phyloP scores from a whole-genome alignment of 2,888 invertebrate species.

The Sinhomidia bicolor region DNA sequence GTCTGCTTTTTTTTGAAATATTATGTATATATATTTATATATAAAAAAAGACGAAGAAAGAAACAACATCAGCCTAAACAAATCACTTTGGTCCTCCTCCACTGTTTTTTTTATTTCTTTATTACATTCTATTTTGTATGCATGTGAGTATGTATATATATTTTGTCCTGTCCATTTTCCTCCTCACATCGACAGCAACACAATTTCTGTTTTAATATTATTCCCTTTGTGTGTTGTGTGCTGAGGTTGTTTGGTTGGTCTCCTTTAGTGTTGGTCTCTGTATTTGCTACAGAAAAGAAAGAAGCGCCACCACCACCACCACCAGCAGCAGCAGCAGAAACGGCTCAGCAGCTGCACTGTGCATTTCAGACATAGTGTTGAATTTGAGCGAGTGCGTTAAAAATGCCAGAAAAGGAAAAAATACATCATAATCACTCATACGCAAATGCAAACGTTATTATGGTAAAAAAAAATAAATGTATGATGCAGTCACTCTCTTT shows the following conservation, averaged over 20 bases:
- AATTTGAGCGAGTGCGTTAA: constrained; percentile 13
- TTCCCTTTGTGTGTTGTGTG: too few species aligned
- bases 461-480: background rate
- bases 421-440: constrained; percentile 46
- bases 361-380: background rate
- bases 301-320: too few species aligned
- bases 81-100: constrained; percentile 24
- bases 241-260: too few species aligned
- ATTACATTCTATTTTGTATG: background rate
- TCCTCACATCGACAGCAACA: background rate
- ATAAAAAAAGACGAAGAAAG: background rate
- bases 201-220: background rate
- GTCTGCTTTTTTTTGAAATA: too few species aligned
- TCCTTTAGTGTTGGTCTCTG: background rate
- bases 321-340: too few species aligned
- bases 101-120: constrained; percentile 29
- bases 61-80: constrained; percentile 7
- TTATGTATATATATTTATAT: too few species aligned
- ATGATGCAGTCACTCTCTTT: background rate
- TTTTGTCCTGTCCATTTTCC: background rate
- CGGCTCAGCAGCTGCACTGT: too few species aligned
- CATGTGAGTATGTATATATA: too few species aligned
- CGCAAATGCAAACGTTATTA: background rate
- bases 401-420: constrained; percentile 51
- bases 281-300: background rate